phyloP scores from a whole-genome alignment of 1,140 invertebrate genomes.

The Drosophila elegans region DNA sequence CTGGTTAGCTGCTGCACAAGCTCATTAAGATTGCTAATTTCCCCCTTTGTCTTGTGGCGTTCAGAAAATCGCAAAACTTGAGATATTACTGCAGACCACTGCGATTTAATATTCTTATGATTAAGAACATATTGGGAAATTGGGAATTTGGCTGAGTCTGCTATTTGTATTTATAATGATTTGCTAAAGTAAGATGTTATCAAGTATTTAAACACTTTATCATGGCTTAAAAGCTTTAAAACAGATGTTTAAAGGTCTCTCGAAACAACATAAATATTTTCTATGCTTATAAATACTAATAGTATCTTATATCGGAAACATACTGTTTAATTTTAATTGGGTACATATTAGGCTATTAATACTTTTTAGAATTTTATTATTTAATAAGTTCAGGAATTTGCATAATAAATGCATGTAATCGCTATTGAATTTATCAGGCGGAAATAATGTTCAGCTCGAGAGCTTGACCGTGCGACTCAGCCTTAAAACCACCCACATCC shows the following conservation, averaged over 20 bases:
- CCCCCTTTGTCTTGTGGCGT: too few relatives aligned
- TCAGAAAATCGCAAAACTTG: not conserved
- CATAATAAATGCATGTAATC: slow-evolving; percentile 1
- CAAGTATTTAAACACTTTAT: too few relatives aligned
- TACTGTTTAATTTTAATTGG: too few relatives aligned
- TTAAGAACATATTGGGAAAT: not conserved
- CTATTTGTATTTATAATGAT: not conserved
- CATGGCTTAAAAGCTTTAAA: too few relatives aligned
- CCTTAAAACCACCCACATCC: not conserved
- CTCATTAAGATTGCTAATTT: slow-evolving; percentile 7
- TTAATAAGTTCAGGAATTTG: not conserved
- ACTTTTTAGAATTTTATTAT: not conserved
- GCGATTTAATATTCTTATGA: not conserved
- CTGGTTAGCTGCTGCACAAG: slow-evolving; percentile 1
- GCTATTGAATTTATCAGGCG: not conserved
- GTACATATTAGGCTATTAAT: too few relatives aligned
- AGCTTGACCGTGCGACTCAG: not conserved
- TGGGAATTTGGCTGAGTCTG: not conserved
- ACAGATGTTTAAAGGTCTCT: too few relatives aligned
- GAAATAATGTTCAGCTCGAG: not conserved
- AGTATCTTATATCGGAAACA: too few relatives aligned
- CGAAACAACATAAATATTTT: not conserved
- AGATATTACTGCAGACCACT: not conserved
- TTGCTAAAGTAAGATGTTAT: not conserved
- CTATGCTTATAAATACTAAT: too few relatives aligned